Evolutionary conservation across 2,797 vertebrate species (phyloP), one percentile per base, ranked within the genome.

Genomic region (Serranus cabrilla): DNA sequence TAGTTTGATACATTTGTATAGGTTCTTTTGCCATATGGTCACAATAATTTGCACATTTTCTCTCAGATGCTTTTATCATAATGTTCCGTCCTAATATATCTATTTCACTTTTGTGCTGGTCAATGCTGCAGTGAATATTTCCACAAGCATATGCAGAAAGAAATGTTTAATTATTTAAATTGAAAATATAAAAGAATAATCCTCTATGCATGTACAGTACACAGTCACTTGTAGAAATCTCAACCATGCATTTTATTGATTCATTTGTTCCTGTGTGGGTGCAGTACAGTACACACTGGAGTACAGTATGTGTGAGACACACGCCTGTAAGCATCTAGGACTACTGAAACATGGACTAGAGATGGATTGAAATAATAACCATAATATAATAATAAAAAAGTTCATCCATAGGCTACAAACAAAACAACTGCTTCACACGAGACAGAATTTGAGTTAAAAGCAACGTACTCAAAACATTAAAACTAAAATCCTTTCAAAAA

Each of bases 321-420:
- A 47, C 51, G n/a, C 71, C 71, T 80, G 13, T 4, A 75, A 51
- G 62, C 31, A 39, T 71, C 45, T 34, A 34, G n/a, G 40, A 47
- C 37, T 65, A 17, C 17, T 72, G n/a, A 76, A 23, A 52, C 23
- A 37, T 43, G 31, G 46, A 64, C 43, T n/a, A 21, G 17, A 56
- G 21, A 20, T 52, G 9, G 2, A 49, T 42, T 54, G 5, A 34
- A 34, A 34, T 34, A 34, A 34, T 8, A 34, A 34, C 5, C 34
- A 34, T 9, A 8, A 7, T 34, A 8, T 1, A 8, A 34, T 8
- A 34, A 31, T 6, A 1, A 34, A 27, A 34, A 5, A 5, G 34
- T 34, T 34, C 34, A 5, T 34, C 34, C 34, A 34, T 34, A 8
- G 34, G 34, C 34, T 34, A 27, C 27, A 27, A 27, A 27, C 27